Evolutionary conservation across 2,113 vertebrate genomes (phyloP).

Genomic region (Typhlomys cinereus): DNA sequence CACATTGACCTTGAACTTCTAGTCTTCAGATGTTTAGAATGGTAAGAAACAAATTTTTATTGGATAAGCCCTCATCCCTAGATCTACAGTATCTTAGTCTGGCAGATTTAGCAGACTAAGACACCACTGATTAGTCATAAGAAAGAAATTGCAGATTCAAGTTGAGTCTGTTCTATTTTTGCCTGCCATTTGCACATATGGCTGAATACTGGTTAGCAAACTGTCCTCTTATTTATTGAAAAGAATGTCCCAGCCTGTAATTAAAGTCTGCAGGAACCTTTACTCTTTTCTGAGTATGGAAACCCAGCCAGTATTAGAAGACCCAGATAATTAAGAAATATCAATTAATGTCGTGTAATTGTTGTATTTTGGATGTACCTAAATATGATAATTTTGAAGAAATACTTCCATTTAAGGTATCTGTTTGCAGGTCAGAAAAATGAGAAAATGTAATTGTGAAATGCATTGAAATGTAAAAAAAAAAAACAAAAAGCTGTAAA

Average conservation of each 20-base stretch:
- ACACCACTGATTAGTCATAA: neutral
- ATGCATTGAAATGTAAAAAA: too few species aligned
- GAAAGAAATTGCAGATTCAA: neutral
- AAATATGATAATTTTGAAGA: constrained; percentile 19
- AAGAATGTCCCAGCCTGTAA: constrained; percentile 1
- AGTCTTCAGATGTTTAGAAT: neutral
- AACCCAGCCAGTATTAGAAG: neutral
- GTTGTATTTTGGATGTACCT: too few species aligned
- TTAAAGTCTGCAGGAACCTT: neutral
- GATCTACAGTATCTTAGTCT: neutral
- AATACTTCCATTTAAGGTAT: too few species aligned
- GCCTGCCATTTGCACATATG: neutral
- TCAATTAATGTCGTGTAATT: too few species aligned
- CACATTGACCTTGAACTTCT: neutral
- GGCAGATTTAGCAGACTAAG: neutral
- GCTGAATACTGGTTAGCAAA: constrained; percentile 18
- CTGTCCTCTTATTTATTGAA: constrained; percentile 41
- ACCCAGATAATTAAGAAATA: constrained; percentile 27
- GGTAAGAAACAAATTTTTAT: neutral
- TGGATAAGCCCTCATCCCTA: neutral
- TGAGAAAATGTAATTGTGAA: too few species aligned
- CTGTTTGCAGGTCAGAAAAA: too few species aligned
- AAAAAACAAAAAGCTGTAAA: too few species aligned
- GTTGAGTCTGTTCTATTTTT: neutral
- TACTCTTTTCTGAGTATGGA: neutral